phyloP scores from a whole-genome alignment of 2,888 invertebrate genomes.

The Stratiomys singularior region DNA sequence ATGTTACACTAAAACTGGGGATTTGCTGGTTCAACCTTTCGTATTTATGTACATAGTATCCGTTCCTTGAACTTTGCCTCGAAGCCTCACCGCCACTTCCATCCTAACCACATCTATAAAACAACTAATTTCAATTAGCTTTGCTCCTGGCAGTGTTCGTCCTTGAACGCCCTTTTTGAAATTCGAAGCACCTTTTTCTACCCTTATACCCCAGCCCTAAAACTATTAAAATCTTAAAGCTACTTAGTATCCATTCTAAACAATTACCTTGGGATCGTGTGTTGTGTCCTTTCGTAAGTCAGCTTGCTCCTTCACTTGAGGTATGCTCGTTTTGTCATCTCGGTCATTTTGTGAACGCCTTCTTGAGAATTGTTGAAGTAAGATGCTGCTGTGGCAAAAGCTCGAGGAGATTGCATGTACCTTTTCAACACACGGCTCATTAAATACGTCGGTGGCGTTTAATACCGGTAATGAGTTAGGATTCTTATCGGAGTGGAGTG shows the following conservation, averaged over 20 bases:
- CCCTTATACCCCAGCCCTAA: constrained; percentile 22
- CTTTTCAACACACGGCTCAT: constrained; percentile 49
- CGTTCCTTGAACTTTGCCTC: too few relatives aligned
- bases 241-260: constrained; percentile 50
- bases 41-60: too few relatives aligned
- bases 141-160: not conserved
- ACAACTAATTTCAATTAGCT: constrained; percentile 48
- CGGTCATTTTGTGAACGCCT: constrained; percentile 1
- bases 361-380: constrained; percentile 36
- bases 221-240: constrained; percentile 50
- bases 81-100: constrained; percentile 19
- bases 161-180: not conserved
- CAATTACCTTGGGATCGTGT: constrained; percentile 48
- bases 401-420: constrained; percentile 37
- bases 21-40: too few relatives aligned
- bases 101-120: constrained; percentile 44
- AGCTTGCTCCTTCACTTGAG: not conserved
- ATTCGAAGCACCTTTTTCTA: constrained; percentile 14
- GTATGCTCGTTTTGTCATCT: constrained; percentile 8
- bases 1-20: too few relatives aligned
- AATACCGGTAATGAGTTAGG: constrained; percentile 37
- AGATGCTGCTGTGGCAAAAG: not conserved
- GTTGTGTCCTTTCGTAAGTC: constrained; percentile 29
- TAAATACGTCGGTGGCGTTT: constrained; percentile 50
- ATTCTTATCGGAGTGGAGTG: not conserved